Conservation (phyloP, 2,797 vertebrate genomes). For the Tolypeutes matacus region DNA sequence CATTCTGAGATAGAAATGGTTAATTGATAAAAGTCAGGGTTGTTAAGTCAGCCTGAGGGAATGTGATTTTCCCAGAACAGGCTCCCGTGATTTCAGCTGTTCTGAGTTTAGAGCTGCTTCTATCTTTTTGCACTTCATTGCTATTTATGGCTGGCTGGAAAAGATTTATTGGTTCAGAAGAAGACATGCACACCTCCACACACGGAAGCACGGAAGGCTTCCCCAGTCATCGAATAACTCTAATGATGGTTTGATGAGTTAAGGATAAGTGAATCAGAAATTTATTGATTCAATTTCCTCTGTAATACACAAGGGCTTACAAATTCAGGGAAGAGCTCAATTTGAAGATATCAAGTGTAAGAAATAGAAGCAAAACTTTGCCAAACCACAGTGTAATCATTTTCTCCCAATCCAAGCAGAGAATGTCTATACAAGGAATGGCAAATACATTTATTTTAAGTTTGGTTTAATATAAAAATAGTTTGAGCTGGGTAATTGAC, state of each 20-base stretch:
- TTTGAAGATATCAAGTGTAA: conserved; percentile 71
- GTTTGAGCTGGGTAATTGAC: background rate
- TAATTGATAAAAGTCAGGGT: background rate
- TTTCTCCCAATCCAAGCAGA: conserved; percentile 41
- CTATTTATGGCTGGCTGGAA: conserved; percentile 47
- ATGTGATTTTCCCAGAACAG: background rate
- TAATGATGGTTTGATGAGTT: conserved; percentile 75
- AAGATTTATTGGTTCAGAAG: conserved; percentile 62
- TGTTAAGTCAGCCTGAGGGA: background rate
- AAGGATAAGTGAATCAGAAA: conserved; percentile 72
- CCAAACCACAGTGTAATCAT: background rate
- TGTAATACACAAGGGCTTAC: conserved; percentile 67
- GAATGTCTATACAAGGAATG: conserved; percentile 45
- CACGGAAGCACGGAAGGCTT: background rate
- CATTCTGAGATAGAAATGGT: background rate
- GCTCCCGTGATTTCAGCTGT: conserved; percentile 24
- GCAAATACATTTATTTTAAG: conserved; percentile 32
- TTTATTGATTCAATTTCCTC: conserved; percentile 78
- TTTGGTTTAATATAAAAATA: conserved; percentile 58
- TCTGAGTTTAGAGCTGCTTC: conserved; percentile 43
- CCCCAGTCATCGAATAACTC: conserved; percentile 59
- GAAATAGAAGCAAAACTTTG: conserved; percentile 65
- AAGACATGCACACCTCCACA: conserved; percentile 20
- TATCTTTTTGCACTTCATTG: background rate
- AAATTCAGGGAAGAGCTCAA: conserved; percentile 62